Evolutionary conservation across 2,113 vertebrate genomes (phyloP), one percentile per base, ranked within the genome.

Genomic region (Macroglossus sobrinus): DNA sequence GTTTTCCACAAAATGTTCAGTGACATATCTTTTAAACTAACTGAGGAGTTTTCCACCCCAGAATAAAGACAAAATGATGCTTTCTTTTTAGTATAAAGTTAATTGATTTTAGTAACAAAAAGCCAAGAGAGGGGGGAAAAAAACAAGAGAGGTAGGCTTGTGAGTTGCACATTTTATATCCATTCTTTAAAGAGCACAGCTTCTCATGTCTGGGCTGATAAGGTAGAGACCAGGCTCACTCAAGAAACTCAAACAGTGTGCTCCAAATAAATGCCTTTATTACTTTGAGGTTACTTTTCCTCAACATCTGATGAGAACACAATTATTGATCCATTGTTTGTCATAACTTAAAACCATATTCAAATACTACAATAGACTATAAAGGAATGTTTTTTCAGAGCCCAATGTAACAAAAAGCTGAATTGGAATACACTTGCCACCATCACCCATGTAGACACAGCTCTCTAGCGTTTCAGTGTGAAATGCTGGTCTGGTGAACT

Each of bases 41-140:
- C 47, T 5, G 11, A 45, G 18, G 4, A 24, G 7, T 11, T 50
- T 50, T 16, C 26, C 19, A 1, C 38, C 45, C 14, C 10, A 69
- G 28, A 90, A 66, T 15, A 35, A 91, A 91, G 47, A 78, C n/a
- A 74, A 84, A 91, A 55, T 72, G 33, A 93, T 74, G 19, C 19
- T 75, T 75, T 87, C 15, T 81, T 82, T 82, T 40, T 76, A 66
- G 47, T 63, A 26, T 72, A 63, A 55, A 84, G n/a, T 63, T 91
- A 71, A 80, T 85, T 50, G n/a, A 30, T 38, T 84, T 80, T 87
- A 88, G 55, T 87, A 80, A 55, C 26, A 88, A 88, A 93, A 93
- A 78, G 16, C 9, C 40, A 80, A 89, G 35, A 72, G 19, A 14
- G 89, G 47, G 24, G 89, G 40, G 43, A 24, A 72, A 14, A 15